Evolutionary conservation across 2,888 invertebrate genomes (phyloP).

Genomic region (Empis stercorea): DNA sequence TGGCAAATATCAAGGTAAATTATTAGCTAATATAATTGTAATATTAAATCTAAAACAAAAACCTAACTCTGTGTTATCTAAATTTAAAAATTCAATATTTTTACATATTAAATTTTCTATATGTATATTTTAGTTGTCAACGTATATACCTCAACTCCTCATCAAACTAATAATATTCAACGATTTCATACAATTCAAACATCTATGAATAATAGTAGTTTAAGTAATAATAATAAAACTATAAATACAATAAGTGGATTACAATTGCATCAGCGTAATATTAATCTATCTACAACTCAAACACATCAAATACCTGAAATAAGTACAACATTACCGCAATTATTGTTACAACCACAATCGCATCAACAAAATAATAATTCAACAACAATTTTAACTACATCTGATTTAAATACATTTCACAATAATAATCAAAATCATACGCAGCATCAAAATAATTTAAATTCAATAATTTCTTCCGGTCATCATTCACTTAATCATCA

Average conservation of each 20-base stretch:
- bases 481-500: neutral
- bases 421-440: constrained; percentile 5
- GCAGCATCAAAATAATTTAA: constrained; percentile 1
- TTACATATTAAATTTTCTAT: too few relatives aligned
- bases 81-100: too few relatives aligned
- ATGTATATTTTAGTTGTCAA: constrained; percentile 22
- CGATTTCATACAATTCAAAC: constrained; percentile 19
- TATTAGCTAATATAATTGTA: neutral
- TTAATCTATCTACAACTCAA: constrained; percentile 10
- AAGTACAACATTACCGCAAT: constrained; percentile 19
- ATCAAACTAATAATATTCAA: constrained; percentile 13
- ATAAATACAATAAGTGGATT: constrained; percentile 10
- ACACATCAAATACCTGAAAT: constrained; percentile 17
- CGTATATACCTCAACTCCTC: constrained; percentile 21
- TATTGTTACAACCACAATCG: constrained; percentile 17
- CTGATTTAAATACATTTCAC: constrained; percentile 12
- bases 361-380: constrained; percentile 9
- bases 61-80: too few relatives aligned
- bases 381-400: constrained; percentile 11
- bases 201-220: constrained; percentile 11
- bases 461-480: constrained; percentile 2
- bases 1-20: constrained; percentile 29
- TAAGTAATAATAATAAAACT: constrained; percentile 1
- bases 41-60: too few relatives aligned
- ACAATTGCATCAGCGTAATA: constrained; percentile 7